Conservation (phyloP, 2,113 vertebrate genomes). For the Thalassarche chlororhynchos region DNA sequence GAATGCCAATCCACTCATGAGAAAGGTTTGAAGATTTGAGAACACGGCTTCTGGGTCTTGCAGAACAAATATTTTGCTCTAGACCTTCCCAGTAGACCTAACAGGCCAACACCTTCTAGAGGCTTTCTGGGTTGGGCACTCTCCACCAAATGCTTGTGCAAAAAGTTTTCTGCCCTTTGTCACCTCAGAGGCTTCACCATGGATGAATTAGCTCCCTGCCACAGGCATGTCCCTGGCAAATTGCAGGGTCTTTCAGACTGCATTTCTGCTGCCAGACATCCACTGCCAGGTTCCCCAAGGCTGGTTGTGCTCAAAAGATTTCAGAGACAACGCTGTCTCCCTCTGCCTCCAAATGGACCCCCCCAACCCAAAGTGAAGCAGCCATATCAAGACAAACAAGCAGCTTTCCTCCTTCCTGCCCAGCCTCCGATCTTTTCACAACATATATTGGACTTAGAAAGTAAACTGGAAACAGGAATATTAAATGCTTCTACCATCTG, state of each 20-base stretch:
- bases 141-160: not conserved
- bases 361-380: not conserved
- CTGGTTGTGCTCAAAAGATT: not conserved
- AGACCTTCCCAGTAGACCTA: not conserved
- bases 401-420: not conserved
- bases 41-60: not conserved
- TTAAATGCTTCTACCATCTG: conserved; percentile 24
- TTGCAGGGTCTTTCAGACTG: not conserved
- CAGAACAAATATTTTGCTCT: not conserved
- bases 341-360: not conserved
- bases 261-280: not conserved
- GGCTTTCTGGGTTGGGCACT: not conserved
- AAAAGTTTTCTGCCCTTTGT: not conserved
- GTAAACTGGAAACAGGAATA: not conserved
- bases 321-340: not conserved
- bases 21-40: not conserved
- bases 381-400: not conserved
- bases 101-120: not conserved
- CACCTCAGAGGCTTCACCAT: not conserved
- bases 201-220: not conserved
- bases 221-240: not conserved
- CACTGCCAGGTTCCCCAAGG: not conserved
- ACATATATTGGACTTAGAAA: not conserved
- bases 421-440: not conserved
- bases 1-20: not conserved